Base-by-base conservation (phyloP, 2,888 invertebrate species). In the Philonicus albiceps region DNA sequence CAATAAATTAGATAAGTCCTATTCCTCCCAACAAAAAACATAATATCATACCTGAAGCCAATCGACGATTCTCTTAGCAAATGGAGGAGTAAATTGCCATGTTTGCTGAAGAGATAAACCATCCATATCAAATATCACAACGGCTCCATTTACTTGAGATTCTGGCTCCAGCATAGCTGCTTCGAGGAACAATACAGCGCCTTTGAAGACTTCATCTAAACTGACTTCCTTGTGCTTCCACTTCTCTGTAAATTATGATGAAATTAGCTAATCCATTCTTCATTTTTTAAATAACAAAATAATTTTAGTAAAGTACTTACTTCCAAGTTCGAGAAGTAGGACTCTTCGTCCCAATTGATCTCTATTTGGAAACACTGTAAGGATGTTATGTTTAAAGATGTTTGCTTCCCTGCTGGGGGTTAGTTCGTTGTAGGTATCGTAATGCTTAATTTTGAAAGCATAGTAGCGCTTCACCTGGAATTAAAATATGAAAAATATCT, bases 41-140 rank as follows among this genome's bases (percentile, higher is more conserved):
- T n/a, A n/a, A n/a, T n/a, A 11, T 64, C 19, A 7, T 90, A 95
- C 95, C 94, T 96, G 96, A 31, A 97, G 92, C 95, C 96, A 97
- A 90, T 97, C 97, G 3, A 97, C 96, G 89, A 97, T 96, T 89
- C 96, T 94, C 92, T 96, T 97, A 40, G 97, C 97, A 90, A 97
- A 97, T 6, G 95, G 94, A 2, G 97, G 97, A 6, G 96, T 96
- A 92, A 97, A 97, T 92, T 97, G 97, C 94, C 96, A 95, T 2
- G 96, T 96, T 91, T 97, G 97, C 90, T 95, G 95, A 90, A 97
- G 93, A 72, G 95, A 95, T 0, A 97, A 93, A 0, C 97, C 97
- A 88, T 96, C 96, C 96, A 97, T 96, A 91, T 97, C 97, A 90
- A 97, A 96, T 88, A 97, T 95, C 55, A 97, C 96, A 11, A 96